A percentile compares a stretch with the other conserved stretches of the same genome.
phyloP scores from a whole-genome alignment of 2,888 invertebrate species.

The Macrophya annulata region DNA sequence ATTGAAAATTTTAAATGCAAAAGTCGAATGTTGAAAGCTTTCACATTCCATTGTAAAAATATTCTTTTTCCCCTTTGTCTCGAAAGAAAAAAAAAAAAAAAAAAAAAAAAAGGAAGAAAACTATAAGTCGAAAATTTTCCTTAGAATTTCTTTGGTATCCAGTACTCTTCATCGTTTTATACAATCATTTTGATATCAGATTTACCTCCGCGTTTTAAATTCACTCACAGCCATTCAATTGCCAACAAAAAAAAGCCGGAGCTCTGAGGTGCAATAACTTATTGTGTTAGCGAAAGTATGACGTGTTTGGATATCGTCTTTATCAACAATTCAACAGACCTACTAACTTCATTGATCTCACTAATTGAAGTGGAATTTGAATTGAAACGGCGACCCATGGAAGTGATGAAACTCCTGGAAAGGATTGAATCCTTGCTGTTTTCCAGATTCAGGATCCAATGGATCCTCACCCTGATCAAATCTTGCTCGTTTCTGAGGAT shows the following conservation, averaged over 20 bases:
- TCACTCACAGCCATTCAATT: conserved; percentile 23
- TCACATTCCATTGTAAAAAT: neutral
- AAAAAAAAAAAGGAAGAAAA: neutral
- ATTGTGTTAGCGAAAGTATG: conserved; percentile 26
- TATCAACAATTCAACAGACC: conserved; percentile 34
- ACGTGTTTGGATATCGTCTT: conserved; percentile 14
- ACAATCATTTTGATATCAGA: conserved; percentile 40
- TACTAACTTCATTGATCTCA: neutral
- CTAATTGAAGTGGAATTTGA: conserved; percentile 98
- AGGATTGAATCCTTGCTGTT: conserved; percentile 86
- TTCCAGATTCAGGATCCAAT: conserved; percentile 94
- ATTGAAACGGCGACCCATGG: conserved; percentile 95
- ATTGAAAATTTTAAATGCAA: neutral
- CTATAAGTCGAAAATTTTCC: conserved; percentile 11
- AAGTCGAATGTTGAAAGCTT: neutral
- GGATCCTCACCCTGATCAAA: conserved; percentile 99
- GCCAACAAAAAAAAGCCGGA: neutral
- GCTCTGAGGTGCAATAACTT: conserved; percentile 2
- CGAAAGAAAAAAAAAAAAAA: neutral
- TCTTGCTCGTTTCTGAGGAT: conserved; percentile 95
- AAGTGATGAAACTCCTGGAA: conserved; percentile 87
- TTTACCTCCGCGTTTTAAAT: conserved; percentile 27
- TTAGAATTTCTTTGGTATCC: conserved; percentile 44
- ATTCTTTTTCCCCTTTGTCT: neutral
- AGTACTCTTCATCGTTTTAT: conserved; percentile 36